phyloP scores from a whole-genome alignment of 2,113 vertebrate genomes.

The Cyrtonyx montezumae region DNA sequence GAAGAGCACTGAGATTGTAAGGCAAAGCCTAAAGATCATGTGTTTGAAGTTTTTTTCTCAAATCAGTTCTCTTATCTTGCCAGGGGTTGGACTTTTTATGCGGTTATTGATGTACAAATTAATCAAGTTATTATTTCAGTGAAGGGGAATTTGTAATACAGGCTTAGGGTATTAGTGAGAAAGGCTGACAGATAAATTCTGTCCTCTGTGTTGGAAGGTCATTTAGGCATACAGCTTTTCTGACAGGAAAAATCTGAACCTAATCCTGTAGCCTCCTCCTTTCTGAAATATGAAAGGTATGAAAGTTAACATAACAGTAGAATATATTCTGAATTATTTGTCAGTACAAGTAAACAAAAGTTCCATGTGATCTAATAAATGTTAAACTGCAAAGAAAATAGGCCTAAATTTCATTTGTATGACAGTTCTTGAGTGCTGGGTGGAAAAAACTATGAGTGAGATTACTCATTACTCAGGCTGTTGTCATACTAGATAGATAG shows the following conservation, averaged over 20 bases:
- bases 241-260: neutral
- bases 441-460: neutral
- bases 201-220: conserved; percentile 63
- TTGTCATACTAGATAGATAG: neutral
- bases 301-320: neutral
- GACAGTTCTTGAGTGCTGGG: neutral
- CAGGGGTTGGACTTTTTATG: neutral
- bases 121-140: conserved; percentile 55
- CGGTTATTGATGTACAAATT: conserved; percentile 44
- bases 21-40: neutral
- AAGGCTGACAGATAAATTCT: conserved; percentile 32
- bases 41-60: neutral
- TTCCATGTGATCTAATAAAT: neutral
- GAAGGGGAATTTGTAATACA: conserved; percentile 51
- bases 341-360: neutral
- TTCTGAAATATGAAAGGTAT: neutral
- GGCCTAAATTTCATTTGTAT: neutral
- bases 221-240: conserved; percentile 28
- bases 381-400: neutral
- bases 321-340: neutral
- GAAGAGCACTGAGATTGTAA: neutral
- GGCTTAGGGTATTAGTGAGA: conserved; percentile 60
- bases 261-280: neutral
- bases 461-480: neutral
- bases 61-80: neutral